Percentiles rank a stretch among this genome's conserved stretches.
Conservation (phyloP, 1,140 invertebrate species). For the Drosophila pectinifera region DNA sequence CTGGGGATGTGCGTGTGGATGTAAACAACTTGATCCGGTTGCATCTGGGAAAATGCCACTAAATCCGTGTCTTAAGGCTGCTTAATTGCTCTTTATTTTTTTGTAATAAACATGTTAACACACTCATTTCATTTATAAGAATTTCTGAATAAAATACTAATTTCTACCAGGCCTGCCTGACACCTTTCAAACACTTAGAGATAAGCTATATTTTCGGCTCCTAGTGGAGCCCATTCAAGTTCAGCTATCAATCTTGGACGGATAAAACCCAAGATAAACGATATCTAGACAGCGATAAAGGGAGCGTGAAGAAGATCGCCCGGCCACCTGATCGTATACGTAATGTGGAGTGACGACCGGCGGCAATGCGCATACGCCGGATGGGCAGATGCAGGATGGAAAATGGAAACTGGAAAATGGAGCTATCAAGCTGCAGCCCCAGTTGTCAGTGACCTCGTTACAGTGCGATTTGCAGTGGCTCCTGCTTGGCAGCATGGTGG, state of each 20-base stretch:
- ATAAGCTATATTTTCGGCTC: background rate
- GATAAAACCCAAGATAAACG: conserved; percentile 21
- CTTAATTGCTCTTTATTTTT: background rate
- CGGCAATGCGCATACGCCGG: conserved; percentile 54
- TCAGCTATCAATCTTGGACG: conserved; percentile 16
- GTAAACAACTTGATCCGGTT: conserved; percentile 24
- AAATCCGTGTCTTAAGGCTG: background rate
- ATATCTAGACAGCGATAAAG: conserved; percentile 1
- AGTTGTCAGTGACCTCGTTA: conserved; percentile 59
- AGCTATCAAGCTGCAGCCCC: conserved; percentile 16
- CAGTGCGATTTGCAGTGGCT: conserved; percentile 17
- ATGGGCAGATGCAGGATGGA: conserved; percentile 13
- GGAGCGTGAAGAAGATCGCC: background rate
- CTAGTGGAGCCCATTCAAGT: conserved; percentile 10
- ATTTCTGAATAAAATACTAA: too few species aligned
- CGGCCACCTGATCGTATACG: conserved; percentile 52
- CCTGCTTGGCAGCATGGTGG: conserved; percentile 14
- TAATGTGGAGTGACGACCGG: conserved; percentile 11
- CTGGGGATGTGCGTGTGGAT: conserved; percentile 1
- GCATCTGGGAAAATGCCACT: background rate
- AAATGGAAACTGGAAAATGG: background rate
- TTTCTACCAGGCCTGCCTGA: too few species aligned
- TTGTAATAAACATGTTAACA: background rate
- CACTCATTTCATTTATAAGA: background rate
- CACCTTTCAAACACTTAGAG: background rate